These are phyloP conservation scores for Agrypnia vestita DNA, from an alignment of 1,140 invertebrate genomes.

Conservation along the genomic window DNA sequence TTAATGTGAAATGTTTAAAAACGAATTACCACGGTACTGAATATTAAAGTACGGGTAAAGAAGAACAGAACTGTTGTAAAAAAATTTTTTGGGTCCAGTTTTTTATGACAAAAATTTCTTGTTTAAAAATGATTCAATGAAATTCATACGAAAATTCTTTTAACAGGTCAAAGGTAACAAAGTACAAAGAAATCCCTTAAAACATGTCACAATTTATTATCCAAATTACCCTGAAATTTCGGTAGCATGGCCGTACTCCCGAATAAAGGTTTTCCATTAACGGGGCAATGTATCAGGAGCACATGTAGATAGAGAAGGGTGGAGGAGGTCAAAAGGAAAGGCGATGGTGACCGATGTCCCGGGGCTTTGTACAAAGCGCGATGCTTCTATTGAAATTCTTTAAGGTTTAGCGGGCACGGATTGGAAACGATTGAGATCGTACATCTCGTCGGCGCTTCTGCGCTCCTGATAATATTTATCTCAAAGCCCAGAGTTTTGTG, in stretches of 20 bases:
- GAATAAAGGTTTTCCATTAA: slow-evolving; percentile 37
- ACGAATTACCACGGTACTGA: too few relatives aligned
- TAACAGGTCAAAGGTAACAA: slow-evolving; percentile 12
- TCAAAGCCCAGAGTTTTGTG: not conserved
- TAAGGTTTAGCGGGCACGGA: slow-evolving; percentile 46
- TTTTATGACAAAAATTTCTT: too few relatives aligned
- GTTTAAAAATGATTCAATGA: too few relatives aligned
- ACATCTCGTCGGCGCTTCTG: slow-evolving; percentile 9
- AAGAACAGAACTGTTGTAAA: too few relatives aligned
- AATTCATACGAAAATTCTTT: not conserved
- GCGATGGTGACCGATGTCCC: slow-evolving; percentile 56
- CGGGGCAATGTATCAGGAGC: slow-evolving; percentile 42
- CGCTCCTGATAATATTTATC: slow-evolving; percentile 20
- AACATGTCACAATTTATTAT: slow-evolving; percentile 29
- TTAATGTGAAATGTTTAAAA: too few relatives aligned
- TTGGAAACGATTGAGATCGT: slow-evolving; percentile 42
- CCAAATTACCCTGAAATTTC: slow-evolving; percentile 23
- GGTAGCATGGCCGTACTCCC: not conserved
- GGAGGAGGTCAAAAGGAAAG: slow-evolving; percentile 46
- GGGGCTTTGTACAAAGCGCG: slow-evolving; percentile 48
- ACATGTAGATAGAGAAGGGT: slow-evolving; percentile 37
- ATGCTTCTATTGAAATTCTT: slow-evolving; percentile 59
- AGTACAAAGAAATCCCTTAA: slow-evolving; percentile 20
- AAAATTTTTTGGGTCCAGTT: too few relatives aligned
- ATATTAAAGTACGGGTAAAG: too few relatives aligned